A percentile compares a stretch with the other conserved stretches of the same genome.
These are phyloP conservation scores for Lysandra coridon DNA, from an alignment of 2,888 invertebrate genomes.

Conservation along the genomic window DNA sequence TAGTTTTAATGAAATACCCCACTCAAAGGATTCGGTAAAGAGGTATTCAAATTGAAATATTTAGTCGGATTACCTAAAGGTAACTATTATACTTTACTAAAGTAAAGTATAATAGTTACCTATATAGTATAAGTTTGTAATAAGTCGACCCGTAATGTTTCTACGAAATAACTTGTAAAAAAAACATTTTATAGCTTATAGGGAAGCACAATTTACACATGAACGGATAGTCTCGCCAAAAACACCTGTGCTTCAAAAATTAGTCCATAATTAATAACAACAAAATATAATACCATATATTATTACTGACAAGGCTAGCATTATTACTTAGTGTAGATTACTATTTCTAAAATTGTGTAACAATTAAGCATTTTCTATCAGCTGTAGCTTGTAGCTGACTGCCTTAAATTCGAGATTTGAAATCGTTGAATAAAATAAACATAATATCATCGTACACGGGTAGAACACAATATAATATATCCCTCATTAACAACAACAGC, in stretches of 20 bases:
- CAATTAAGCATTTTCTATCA: too few relatives aligned
- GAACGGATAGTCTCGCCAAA: neutral
- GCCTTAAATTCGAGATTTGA: too few relatives aligned
- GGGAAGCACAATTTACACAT: too few relatives aligned
- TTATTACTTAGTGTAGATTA: neutral
- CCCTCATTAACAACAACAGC: neutral
- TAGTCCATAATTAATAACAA: neutral
- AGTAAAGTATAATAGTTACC: neutral
- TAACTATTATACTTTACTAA: neutral
- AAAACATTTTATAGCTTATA: too few relatives aligned
- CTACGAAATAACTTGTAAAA: too few relatives aligned
- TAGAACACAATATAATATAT: too few relatives aligned
- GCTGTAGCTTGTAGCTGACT: too few relatives aligned
- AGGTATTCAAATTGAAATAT: constrained; percentile 6
- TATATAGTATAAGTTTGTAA: neutral
- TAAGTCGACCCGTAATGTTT: neutral
- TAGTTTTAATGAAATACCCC: constrained; percentile 20
- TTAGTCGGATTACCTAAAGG: neutral
- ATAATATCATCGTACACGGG: too few relatives aligned
- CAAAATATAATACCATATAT: neutral
- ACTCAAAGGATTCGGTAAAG: constrained; percentile 17
- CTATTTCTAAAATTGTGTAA: too few relatives aligned
- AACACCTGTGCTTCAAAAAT: neutral
- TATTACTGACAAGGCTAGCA: neutral
- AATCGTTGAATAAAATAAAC: too few relatives aligned